A percentile compares a stretch with the other conserved stretches of the same genome.
Conservation (phyloP, 2,113 vertebrate species). For the Tachysurus fulvidraco region DNA sequence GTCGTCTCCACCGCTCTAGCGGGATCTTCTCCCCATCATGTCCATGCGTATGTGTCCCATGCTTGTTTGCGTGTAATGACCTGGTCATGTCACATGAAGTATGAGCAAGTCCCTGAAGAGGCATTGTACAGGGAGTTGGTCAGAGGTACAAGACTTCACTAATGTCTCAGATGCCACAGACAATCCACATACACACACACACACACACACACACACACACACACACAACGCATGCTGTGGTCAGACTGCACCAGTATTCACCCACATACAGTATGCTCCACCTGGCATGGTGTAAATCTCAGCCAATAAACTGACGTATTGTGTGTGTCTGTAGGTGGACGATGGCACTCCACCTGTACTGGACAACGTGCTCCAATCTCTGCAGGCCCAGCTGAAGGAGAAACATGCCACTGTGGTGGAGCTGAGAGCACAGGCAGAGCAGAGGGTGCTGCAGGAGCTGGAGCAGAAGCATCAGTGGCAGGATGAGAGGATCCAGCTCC, state of each 20-base stretch:
- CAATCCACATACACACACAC: background rate
- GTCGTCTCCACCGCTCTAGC: too few relatives aligned
- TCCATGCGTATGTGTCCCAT: background rate
- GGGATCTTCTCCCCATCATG: background rate
- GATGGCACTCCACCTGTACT: constrained; percentile 3
- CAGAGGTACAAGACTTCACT: background rate
- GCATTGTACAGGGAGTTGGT: background rate
- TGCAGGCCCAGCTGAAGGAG: constrained; percentile 84
- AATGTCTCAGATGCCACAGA: background rate
- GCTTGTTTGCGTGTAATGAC: too few relatives aligned
- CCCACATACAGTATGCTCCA: background rate
- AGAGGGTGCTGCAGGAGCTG: constrained; percentile 81
- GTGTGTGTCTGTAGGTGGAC: constrained; percentile 33
- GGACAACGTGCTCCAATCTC: constrained; percentile 77
- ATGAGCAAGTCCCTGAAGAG: too few relatives aligned
- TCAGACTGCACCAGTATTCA: background rate
- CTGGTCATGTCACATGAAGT: too few relatives aligned
- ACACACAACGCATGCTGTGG: background rate
- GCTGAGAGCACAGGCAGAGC: constrained; percentile 83
- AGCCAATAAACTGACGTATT: background rate
- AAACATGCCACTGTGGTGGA: constrained; percentile 83
- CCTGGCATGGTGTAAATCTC: too few relatives aligned
- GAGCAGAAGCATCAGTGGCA: constrained; percentile 77
- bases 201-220: background rate
- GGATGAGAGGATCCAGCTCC: constrained; percentile 78